These are phyloP conservation scores for Lepidurus arcticus DNA, from an alignment of 1,140 invertebrate species.

Conservation along the genomic window DNA sequence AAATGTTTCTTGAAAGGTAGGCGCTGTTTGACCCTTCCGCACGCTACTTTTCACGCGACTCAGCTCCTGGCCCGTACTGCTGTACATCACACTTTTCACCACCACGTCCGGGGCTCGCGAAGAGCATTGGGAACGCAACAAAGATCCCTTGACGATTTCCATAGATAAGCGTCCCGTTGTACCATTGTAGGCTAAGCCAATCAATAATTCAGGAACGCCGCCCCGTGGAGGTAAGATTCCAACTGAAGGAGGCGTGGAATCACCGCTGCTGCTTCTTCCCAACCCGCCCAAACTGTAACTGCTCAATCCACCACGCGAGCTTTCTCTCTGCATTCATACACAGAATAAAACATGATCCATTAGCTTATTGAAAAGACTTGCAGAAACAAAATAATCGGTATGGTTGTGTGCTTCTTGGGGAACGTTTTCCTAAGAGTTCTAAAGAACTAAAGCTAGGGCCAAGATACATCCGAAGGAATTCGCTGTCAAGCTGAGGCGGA, in stretches of 20 bases:
- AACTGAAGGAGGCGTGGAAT: conserved; percentile 71
- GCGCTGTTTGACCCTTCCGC: conserved; percentile 80
- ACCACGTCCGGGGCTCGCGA: conserved; percentile 75
- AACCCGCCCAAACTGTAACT: conserved; percentile 57
- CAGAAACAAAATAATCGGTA: too few species aligned
- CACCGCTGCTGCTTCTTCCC: conserved; percentile 82
- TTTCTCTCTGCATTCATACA: conserved; percentile 47
- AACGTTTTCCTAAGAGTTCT: too few species aligned
- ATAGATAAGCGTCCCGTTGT: conserved; percentile 84
- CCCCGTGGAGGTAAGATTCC: conserved; percentile 67
- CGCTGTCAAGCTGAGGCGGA: too few species aligned
- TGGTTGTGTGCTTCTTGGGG: too few species aligned
- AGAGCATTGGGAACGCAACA: conserved; percentile 33
- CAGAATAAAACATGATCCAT: conserved; percentile 43
- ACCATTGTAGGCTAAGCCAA: conserved; percentile 85
- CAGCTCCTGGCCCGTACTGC: conserved; percentile 86
- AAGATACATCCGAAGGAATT: too few species aligned
- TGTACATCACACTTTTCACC: conserved; percentile 83
- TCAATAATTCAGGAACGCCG: conserved; percentile 77
- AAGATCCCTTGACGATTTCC: conserved; percentile 78
- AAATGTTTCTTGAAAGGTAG: conserved; percentile 91
- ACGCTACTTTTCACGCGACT: conserved; percentile 84
- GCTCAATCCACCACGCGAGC: conserved; percentile 6
- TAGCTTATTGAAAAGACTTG: conserved; percentile 17
- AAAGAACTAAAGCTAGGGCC: too few species aligned